phyloP scores from a whole-genome alignment of 2,797 vertebrate species.

The Galaxias olidus region DNA sequence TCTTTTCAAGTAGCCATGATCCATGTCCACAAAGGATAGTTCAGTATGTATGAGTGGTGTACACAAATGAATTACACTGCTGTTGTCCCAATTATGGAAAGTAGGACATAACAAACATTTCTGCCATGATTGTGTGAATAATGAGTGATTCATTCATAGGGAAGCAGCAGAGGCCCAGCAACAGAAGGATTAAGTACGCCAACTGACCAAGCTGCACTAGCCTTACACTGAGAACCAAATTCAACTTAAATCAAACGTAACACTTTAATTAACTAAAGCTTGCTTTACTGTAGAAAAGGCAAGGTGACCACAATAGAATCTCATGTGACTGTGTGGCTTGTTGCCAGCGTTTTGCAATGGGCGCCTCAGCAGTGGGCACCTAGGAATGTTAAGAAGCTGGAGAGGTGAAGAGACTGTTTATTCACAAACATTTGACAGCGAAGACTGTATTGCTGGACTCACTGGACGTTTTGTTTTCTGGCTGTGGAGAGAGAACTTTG shows the following conservation, averaged over 20 bases:
- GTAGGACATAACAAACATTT: constrained; percentile 32
- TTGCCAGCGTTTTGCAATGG: neutral
- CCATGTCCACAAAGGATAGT: neutral
- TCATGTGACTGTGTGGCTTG: constrained; percentile 32
- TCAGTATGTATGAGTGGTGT: neutral
- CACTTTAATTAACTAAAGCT: too few relatives aligned
- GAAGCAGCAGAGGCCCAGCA: constrained; percentile 43
- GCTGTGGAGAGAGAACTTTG: neutral
- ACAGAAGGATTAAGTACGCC: constrained; percentile 31
- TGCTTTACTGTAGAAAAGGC: too few relatives aligned
- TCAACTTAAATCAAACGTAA: too few relatives aligned
- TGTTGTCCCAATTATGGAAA: constrained; percentile 17
- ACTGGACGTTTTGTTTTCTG: constrained; percentile 53
- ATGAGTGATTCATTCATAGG: constrained; percentile 52
- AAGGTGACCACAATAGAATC: neutral
- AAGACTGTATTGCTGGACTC: constrained; percentile 30
- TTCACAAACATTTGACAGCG: constrained; percentile 48
- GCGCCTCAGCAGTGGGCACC: constrained; percentile 29
- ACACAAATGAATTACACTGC: constrained; percentile 1
- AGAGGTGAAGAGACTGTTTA: constrained; percentile 41
- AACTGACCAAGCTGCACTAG: neutral
- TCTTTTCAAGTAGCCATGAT: too few relatives aligned
- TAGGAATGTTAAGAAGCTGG: constrained; percentile 69
- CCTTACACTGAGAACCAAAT: neutral
- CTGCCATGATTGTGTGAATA: constrained; percentile 40